Base-by-base conservation (phyloP, 23 tunicate species). In the Halocynthia roretzi region DNA sequence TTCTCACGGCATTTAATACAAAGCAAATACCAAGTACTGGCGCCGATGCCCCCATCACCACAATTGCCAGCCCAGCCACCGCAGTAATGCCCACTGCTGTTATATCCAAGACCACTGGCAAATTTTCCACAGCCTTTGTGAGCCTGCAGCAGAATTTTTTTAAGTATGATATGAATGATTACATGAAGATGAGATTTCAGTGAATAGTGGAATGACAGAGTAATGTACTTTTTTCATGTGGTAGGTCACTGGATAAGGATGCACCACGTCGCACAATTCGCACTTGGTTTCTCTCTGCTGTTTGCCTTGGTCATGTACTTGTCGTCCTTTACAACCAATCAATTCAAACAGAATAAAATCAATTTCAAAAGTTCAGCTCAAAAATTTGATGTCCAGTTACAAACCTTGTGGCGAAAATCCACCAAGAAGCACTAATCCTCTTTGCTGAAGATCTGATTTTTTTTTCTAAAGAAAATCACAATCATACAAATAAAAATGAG, bases 61-160 rank as follows among this genome's bases (percentile, higher is more conserved):
- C 92, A 86, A 20, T 80, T 80, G 50, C 85, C 92, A 12, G 85
- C 92, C 85, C 92, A 86, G 10, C 92, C 92, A 79, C 85, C 85
- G 67, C 85, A 80, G 52, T 86, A 86, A 52, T 81, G 78, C 6
- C 92, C 92, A 68, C 85, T 86, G 78, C 85, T 86, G 85, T 86
- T 86, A 82, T 80, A 86, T 8, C 92, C 92, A 9, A 80, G 73
- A 7, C 92, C 92, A 0, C 82, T 67, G 12, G 85, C 85, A 62
- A 74, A 86, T 48, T 81, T 86, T 10, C 92, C 84, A 70, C 92
- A 86, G 6, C 92, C 92, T 6, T 85, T 85, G 62, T 86, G 92
- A 17, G 82, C 81, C 78, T 83, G 53, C 6, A 18, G 64, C 2
- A 17, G 64, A 17, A 60, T 11, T 67, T 67, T 67, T 67, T 60